Base-by-base conservation (phyloP, 2,797 vertebrate species). In the Apogon talboti region DNA sequence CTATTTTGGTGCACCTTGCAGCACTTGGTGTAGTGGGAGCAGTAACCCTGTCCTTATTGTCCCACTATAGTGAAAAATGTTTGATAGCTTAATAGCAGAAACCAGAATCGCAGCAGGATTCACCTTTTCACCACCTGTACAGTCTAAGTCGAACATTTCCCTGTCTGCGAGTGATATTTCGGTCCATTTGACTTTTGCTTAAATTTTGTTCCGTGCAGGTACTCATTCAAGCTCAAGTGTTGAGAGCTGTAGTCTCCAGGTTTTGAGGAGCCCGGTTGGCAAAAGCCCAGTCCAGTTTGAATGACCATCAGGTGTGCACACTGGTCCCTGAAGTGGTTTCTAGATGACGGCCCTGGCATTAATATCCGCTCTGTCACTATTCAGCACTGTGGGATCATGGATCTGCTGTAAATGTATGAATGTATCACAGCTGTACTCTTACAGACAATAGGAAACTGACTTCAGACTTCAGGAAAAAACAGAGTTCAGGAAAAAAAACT, bases 221-320 rank as follows among this genome's bases (percentile, higher is more conserved):
- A 14, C 9, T 33, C 60, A 40, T 72, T 53, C 54, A 47, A 78
- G 44, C 18, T 44, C 2, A 14, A 71, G 52, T 18, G 71, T 47
- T 33, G 54, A n/a, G 54, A 68, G 59, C 53, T 58, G 49, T 53
- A 50, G 33, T 19, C 16, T 6, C 0, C 51, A 54, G 44, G 40
- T 76, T 66, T 16, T 30, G 21, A 37, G 53, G 53, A 9, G 49
- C 15, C 16, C 48, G 49, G 11, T 61, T 73, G n/a, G n/a, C n/a
- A n/a, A n/a, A n/a, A n/a, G n/a, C n/a, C n/a, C n/a, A n/a, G n/a
- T n/a, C 18, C 42, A 73, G 47, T 55, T 78, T 84, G 52, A 65
- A 80, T 66, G 61, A 66, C 65, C 55, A 58, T 80, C 49, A 35
- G 24, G 62, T 74, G 74, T 80, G 74, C 54, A 47, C 45, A 24